Evolutionary conservation across 2,113 vertebrate species (phyloP).

Genomic region (Muntiacus reevesi): DNA sequence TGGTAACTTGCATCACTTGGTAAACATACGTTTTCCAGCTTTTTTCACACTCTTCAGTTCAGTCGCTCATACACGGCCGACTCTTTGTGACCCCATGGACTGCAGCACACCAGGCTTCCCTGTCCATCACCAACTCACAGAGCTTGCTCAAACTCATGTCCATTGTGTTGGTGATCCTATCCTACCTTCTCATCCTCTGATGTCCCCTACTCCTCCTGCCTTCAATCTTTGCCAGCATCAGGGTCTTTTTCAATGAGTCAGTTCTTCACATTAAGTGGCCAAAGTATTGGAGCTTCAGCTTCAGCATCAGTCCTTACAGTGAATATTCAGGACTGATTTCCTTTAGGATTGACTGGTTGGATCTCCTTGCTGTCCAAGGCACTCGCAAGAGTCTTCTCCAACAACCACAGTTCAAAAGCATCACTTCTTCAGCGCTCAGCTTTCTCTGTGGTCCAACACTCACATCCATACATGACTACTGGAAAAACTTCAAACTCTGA

Average conservation of each 20-base stretch:
- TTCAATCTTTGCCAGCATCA: neutral
- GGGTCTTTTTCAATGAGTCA: neutral
- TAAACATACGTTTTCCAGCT: neutral
- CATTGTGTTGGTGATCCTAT: neutral
- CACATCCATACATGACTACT: neutral
- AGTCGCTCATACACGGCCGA: fast-evolving
- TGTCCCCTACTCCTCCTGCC: neutral
- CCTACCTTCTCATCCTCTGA: neutral
- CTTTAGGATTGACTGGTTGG: neutral
- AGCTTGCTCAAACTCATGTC: neutral
- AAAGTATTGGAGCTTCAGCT: neutral
- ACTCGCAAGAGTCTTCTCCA: neutral
- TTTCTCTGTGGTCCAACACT: neutral
- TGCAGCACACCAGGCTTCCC: neutral
- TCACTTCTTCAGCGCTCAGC: fast-evolving
- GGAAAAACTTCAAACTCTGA: neutral
- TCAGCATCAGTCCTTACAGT: neutral
- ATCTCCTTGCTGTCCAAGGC: neutral
- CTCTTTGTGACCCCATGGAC: neutral
- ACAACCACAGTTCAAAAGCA: neutral
- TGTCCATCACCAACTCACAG: neutral
- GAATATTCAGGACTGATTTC: neutral
- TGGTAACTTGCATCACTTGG: neutral
- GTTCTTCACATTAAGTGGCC: neutral
- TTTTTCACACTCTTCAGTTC: neutral